Evolutionary conservation across 2,113 vertebrate genomes (phyloP).

Genomic region (Rhinolophus ferrumequinum): DNA sequence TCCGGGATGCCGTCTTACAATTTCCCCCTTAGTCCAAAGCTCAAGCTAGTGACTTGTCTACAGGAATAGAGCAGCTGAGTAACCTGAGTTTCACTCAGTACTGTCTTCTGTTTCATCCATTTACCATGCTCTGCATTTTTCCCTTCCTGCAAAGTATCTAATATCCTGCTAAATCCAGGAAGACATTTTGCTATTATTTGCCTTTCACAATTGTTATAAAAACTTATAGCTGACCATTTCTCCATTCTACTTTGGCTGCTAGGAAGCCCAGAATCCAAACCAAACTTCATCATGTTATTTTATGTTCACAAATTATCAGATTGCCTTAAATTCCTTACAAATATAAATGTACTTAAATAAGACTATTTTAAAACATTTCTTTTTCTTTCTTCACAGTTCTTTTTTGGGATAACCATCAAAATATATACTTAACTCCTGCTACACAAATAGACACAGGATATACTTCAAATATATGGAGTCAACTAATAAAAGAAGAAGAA

Average conservation of each 20-base stretch:
- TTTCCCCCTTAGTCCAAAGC: not conserved
- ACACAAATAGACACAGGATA: not conserved
- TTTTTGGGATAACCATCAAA: not conserved
- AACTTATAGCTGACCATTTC: not conserved
- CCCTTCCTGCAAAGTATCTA: not conserved
- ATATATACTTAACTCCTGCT: not conserved
- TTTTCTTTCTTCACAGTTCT: not conserved
- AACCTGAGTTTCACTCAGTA: not conserved
- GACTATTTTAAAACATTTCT: not conserved
- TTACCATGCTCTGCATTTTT: not conserved
- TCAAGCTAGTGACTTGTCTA: not conserved
- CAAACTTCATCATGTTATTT: constrained; percentile 9
- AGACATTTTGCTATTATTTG: not conserved
- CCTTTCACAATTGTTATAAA: not conserved
- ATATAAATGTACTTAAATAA: constrained; percentile 20
- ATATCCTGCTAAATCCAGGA: not conserved
- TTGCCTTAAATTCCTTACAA: constrained; percentile 16
- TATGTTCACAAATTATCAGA: not conserved
- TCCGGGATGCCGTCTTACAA: not conserved
- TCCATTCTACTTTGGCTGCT: not conserved
- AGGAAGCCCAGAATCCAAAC: not conserved
- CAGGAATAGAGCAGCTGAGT: not conserved
- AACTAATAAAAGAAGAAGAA: not conserved
- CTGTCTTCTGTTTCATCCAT: not conserved
- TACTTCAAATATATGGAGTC: not conserved